Conservation (phyloP, 2,113 vertebrate genomes). For the Girardinichthys multiradiatus region DNA sequence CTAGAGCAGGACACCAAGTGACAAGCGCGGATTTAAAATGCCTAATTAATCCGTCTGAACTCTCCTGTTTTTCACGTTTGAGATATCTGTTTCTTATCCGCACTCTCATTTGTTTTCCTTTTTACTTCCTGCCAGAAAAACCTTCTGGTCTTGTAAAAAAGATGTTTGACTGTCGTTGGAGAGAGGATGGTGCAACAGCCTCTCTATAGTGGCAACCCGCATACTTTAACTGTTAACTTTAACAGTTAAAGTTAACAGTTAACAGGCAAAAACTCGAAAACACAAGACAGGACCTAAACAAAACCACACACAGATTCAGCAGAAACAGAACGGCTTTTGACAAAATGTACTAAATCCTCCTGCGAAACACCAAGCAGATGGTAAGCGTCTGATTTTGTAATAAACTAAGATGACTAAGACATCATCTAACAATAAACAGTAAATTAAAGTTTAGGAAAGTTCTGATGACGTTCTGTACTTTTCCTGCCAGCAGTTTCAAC, state of each 20-base stretch:
- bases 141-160: slow-evolving; percentile 38
- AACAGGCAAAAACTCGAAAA: slow-evolving; percentile 31
- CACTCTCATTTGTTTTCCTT: slow-evolving; percentile 28
- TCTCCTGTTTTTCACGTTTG: slow-evolving; percentile 46
- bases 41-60: slow-evolving; percentile 34
- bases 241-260: too few relatives aligned
- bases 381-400: slow-evolving; percentile 14
- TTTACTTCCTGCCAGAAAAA: slow-evolving; percentile 9
- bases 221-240: background rate
- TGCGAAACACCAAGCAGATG: slow-evolving; percentile 15
- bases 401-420: slow-evolving; percentile 18
- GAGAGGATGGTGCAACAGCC: slow-evolving; percentile 28
- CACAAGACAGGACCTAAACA: slow-evolving; percentile 28
- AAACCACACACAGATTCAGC: slow-evolving; percentile 2
- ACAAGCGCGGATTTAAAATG: slow-evolving; percentile 22
- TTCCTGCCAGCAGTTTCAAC: slow-evolving; percentile 11
- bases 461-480: background rate
- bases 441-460: background rate
- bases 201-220: slow-evolving; percentile 21
- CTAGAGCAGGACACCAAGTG: background rate
- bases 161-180: slow-evolving; percentile 15
- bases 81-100: slow-evolving; percentile 27
- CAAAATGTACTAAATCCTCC: background rate
- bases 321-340: background rate
- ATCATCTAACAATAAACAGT: background rate